Evolutionary conservation across 2,888 invertebrate genomes (phyloP).

Genomic region (Maniola hyperantus): DNA sequence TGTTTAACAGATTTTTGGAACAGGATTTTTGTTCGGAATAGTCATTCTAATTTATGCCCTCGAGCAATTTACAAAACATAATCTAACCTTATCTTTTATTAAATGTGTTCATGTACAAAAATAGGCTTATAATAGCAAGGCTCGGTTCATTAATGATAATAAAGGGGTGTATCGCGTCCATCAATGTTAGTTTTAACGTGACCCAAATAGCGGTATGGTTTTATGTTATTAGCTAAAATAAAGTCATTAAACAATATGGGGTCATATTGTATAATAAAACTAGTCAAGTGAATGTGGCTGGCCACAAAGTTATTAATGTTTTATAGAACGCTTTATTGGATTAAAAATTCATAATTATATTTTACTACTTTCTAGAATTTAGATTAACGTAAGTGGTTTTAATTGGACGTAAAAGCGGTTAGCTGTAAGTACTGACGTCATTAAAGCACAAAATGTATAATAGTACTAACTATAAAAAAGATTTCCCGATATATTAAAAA

Average conservation of each 20-base stretch:
- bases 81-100: slow-evolving; percentile 14
- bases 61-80: neutral
- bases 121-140: slow-evolving; percentile 17
- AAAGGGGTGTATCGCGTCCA: slow-evolving; percentile 30
- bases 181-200: slow-evolving; percentile 38
- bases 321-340: slow-evolving; percentile 23
- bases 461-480: too few relatives aligned
- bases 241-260: slow-evolving; percentile 37
- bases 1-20: too few relatives aligned
- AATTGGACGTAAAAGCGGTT: neutral
- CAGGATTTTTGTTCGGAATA: too few relatives aligned
- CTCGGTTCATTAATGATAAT: slow-evolving; percentile 27
- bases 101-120: slow-evolving; percentile 13
- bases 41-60: too few relatives aligned
- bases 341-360: slow-evolving; percentile 15
- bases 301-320: slow-evolving; percentile 28
- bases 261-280: slow-evolving; percentile 31
- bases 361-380: slow-evolving; percentile 13
- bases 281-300: slow-evolving; percentile 26
- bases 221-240: slow-evolving; percentile 39
- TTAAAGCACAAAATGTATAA: too few relatives aligned
- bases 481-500: neutral
- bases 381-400: neutral
- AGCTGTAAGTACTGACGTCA: neutral
- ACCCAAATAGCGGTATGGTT: slow-evolving; percentile 36